These are phyloP conservation scores for Drosophila ficusphila DNA, from an alignment of 1,140 invertebrate species.

Conservation along the genomic window DNA sequence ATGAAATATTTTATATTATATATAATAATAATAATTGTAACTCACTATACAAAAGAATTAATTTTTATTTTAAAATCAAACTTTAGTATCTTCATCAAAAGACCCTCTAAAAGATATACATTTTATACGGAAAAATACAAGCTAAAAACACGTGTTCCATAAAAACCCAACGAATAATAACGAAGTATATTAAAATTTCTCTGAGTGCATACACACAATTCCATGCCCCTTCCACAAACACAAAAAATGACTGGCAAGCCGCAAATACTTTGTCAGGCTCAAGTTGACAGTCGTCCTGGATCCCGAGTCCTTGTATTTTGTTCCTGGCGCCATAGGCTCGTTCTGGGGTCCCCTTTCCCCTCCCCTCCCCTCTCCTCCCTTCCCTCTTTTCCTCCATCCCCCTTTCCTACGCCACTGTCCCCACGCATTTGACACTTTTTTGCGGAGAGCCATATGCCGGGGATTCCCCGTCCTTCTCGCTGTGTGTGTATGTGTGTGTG, in stretches of 20 bases:
- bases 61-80: too few species aligned
- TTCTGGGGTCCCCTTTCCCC: neutral
- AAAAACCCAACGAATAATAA: too few species aligned
- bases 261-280: conserved; percentile 81
- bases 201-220: conserved; percentile 2
- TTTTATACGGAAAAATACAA: too few species aligned
- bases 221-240: neutral
- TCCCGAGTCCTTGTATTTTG: conserved; percentile 19
- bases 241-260: conserved; percentile 80
- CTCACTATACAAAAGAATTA: too few species aligned
- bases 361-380: neutral
- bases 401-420: neutral
- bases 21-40: too few species aligned
- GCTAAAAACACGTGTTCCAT: too few species aligned
- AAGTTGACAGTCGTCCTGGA: conserved; percentile 75
- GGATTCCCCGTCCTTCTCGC: neutral
- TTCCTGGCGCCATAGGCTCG: conserved; percentile 37
- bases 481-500: conserved; percentile 8
- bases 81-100: too few species aligned
- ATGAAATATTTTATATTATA: too few species aligned
- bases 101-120: too few species aligned
- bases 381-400: neutral
- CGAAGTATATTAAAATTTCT: neutral
- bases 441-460: conserved; percentile 35
- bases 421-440: conserved; percentile 75